Conservation (phyloP, 2,113 vertebrate genomes). For the Steatornis caripensis region DNA sequence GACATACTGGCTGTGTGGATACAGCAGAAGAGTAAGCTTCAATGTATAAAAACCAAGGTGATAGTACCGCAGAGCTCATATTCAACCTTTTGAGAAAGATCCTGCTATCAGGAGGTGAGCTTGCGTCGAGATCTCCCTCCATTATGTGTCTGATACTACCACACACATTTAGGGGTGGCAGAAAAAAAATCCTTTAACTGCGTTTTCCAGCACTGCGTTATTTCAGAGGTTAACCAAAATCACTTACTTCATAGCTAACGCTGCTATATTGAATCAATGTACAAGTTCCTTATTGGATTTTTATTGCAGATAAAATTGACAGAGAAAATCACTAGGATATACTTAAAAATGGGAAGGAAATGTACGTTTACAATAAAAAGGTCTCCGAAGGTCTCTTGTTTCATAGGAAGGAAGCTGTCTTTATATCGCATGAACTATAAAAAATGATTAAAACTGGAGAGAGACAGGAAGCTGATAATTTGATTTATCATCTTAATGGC, state of each 20-base stretch:
- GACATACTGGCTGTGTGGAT: fast-evolving
- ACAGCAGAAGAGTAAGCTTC: background rate
- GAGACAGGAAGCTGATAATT: slow-evolving; percentile 79
- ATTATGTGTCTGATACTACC: background rate
- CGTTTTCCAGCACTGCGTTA: background rate
- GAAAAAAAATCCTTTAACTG: background rate
- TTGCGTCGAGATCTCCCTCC: background rate
- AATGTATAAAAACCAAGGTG: background rate
- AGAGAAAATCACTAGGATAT: slow-evolving; percentile 54
- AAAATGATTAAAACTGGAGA: slow-evolving; percentile 73
- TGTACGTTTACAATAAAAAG: slow-evolving; percentile 66
- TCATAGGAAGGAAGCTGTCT: slow-evolving; percentile 82
- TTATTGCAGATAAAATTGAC: slow-evolving; percentile 65
- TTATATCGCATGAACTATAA: slow-evolving; percentile 80
- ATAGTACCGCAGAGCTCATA: background rate
- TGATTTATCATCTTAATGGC: slow-evolving; percentile 81
- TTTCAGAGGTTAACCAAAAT: slow-evolving; percentile 53
- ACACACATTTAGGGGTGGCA: background rate
- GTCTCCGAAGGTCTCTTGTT: slow-evolving; percentile 70
- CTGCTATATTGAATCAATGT: slow-evolving; percentile 47
- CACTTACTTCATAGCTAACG: slow-evolving; percentile 50
- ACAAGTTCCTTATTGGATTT: slow-evolving; percentile 60
- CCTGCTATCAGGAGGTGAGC: background rate
- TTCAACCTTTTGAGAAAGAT: background rate
- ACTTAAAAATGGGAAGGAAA: slow-evolving; percentile 71